phyloP scores from a whole-genome alignment of 2,113 vertebrate species.

The Sylvilagus bachmani region DNA sequence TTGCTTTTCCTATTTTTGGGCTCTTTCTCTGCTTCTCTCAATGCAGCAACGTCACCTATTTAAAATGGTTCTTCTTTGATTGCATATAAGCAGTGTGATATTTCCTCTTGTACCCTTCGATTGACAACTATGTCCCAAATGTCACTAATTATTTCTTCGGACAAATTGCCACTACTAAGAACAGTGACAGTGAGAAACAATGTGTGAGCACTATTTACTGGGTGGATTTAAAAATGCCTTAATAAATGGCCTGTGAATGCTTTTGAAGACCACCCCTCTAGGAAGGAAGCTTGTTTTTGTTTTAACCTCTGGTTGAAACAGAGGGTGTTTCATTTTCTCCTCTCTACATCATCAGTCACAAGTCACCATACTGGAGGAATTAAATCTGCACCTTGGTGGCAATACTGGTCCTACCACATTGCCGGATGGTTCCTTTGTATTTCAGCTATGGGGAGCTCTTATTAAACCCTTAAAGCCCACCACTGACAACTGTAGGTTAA shows the following conservation, averaged over 20 bases:
- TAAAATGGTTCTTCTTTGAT: neutral
- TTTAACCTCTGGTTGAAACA: conserved; percentile 53
- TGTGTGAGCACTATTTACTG: neutral
- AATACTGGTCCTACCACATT: neutral
- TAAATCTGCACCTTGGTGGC: conserved; percentile 23
- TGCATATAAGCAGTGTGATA: neutral
- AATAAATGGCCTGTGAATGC: neutral
- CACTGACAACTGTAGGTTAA: neutral
- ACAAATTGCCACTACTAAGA: conserved; percentile 11
- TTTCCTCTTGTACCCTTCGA: neutral
- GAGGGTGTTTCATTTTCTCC: neutral
- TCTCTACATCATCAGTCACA: neutral
- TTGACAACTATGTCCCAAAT: neutral
- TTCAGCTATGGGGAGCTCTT: neutral
- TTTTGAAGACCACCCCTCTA: neutral
- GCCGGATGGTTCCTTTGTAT: neutral
- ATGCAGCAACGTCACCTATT: neutral
- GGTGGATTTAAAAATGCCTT: neutral
- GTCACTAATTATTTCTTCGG: conserved; percentile 21
- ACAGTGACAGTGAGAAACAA: neutral
- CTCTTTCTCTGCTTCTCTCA: conserved; percentile 8
- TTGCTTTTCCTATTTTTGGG: neutral
- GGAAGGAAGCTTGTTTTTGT: conserved; percentile 12
- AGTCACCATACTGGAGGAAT: conserved; percentile 41
- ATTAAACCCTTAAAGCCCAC: conserved; percentile 19